Evolutionary conservation across 2,113 vertebrate species (phyloP).

Genomic region (Silurus asotus): DNA sequence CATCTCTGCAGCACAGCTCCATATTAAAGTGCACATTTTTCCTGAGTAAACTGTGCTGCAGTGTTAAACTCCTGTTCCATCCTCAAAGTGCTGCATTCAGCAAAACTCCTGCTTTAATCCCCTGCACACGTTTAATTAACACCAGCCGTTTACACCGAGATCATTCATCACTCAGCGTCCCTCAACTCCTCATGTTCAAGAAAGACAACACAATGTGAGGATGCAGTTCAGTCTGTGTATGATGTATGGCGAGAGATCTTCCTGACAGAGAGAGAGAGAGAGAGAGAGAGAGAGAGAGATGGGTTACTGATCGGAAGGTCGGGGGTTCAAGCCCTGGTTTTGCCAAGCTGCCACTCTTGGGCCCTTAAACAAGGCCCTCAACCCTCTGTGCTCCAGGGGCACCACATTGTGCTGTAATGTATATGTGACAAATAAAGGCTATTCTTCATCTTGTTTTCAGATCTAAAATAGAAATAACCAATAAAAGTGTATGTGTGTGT

Average conservation of each 20-base stretch:
- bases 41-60: conserved; percentile 26
- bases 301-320: too few species aligned
- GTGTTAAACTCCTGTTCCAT: conserved; percentile 26
- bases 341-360: too few species aligned
- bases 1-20: not conserved
- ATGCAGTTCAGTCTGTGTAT: conserved; percentile 24
- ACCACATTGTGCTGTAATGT: too few species aligned
- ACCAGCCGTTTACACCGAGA: conserved; percentile 44
- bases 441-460: too few species aligned
- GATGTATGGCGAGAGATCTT: conserved; percentile 37
- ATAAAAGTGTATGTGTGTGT: too few species aligned
- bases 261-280: not conserved
- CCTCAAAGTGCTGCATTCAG: conserved; percentile 43
- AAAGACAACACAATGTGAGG: not conserved
- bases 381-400: too few species aligned
- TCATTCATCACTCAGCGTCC: conserved; percentile 46
- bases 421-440: too few species aligned
- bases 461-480: too few species aligned
- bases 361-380: too few species aligned
- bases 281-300: not conserved
- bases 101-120: conserved; percentile 49
- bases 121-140: conserved; percentile 47
- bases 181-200: conserved; percentile 1
- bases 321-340: too few species aligned
- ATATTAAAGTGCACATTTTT: conserved; percentile 11